A percentile compares a stretch with the other conserved stretches of the same genome.
Evolutionary conservation across 2,797 vertebrate species (phyloP).

Genomic region (Eutrigla gurnardus): DNA sequence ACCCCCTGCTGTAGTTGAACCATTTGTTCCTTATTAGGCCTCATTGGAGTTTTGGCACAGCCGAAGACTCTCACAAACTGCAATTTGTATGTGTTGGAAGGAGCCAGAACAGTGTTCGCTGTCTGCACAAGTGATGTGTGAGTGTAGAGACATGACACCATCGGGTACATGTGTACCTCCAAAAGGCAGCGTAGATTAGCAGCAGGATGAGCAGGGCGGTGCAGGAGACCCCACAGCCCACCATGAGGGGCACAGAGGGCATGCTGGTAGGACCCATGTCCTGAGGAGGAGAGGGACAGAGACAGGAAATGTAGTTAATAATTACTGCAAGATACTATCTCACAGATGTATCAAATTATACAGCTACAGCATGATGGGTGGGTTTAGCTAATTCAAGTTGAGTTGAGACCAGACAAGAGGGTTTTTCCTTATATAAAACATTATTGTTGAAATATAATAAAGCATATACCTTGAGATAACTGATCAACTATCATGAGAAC

Average conservation of each 20-base stretch:
- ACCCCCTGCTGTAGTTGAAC: slow-evolving; percentile 53
- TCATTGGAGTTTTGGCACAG: slow-evolving; percentile 66
- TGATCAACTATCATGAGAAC: not conserved
- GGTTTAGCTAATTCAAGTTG: not conserved
- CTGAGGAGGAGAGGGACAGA: slow-evolving; percentile 69
- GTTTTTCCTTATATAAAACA: not conserved
- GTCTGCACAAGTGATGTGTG: no score
- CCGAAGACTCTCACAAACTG: slow-evolving; percentile 35
- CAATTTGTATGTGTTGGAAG: slow-evolving; percentile 9
- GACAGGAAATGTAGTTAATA: not conserved
- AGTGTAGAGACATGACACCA: not conserved
- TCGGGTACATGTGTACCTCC: slow-evolving; percentile 86
- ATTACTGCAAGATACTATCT: not conserved
- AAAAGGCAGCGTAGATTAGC: slow-evolving; percentile 96
- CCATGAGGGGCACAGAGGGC: slow-evolving; percentile 96
- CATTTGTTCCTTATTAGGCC: slow-evolving; percentile 76
- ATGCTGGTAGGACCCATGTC: slow-evolving; percentile 92
- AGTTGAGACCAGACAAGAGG: no score
- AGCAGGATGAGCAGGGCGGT: slow-evolving; percentile 94
- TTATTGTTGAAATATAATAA: not conserved
- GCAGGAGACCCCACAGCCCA: slow-evolving; percentile 97
- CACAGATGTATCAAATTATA: not conserved
- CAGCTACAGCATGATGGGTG: not conserved
- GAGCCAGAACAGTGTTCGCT: not conserved
- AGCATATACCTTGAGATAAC: not conserved